Evolutionary conservation across 2,797 vertebrate species (phyloP).

Genomic region (Anguilla pacifica): DNA sequence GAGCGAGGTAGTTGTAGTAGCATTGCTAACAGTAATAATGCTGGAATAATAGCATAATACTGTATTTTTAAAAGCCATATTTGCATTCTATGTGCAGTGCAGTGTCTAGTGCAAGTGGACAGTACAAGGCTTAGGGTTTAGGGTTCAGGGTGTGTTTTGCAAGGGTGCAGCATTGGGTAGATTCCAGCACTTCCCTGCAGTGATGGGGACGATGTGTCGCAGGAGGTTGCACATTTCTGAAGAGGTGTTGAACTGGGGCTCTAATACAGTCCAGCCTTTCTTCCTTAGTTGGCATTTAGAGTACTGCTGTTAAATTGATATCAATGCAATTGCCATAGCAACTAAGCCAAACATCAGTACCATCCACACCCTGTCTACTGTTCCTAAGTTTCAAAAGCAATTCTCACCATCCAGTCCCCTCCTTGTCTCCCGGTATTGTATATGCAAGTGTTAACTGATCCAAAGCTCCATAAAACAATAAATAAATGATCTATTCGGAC

Average conservation of each 20-base stretch:
- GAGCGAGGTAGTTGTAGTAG: neutral
- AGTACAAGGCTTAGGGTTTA: neutral
- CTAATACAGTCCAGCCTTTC: neutral
- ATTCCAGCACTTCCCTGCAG: neutral
- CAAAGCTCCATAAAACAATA: too few species aligned
- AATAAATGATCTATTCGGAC: too few species aligned
- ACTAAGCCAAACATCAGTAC: neutral
- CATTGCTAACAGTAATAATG: neutral
- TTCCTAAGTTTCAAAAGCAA: neutral
- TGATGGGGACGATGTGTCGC: neutral
- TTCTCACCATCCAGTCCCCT: neutral
- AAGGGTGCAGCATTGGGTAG: neutral
- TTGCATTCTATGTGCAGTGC: neutral
- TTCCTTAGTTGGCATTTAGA: neutral
- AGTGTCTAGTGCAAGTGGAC: slow-evolving; percentile 22
- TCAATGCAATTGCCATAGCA: neutral
- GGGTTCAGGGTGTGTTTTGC: neutral
- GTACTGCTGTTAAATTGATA: neutral
- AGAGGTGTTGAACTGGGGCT: neutral
- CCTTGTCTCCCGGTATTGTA: neutral
- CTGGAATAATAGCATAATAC: neutral
- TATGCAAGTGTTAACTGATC: too few species aligned
- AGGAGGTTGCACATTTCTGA: neutral
- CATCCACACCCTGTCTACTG: neutral
- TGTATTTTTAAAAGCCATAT: neutral